phyloP scores from a whole-genome alignment of 2,797 vertebrate species.

The Amphiprion clarkii region DNA sequence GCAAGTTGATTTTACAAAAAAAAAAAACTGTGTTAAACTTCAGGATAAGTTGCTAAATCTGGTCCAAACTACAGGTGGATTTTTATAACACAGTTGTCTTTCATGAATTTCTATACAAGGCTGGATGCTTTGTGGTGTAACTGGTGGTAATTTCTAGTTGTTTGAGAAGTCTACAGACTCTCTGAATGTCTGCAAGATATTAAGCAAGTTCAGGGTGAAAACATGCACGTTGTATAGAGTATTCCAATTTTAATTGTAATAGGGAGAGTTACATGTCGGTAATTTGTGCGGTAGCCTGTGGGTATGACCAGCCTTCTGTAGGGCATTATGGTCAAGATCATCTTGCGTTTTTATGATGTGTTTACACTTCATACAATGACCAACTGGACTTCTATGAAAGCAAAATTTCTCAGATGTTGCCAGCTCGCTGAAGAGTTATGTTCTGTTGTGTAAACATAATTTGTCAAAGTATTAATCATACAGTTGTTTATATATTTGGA shows the following conservation, averaged over 20 bases:
- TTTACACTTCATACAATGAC: not conserved
- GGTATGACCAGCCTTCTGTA: not conserved
- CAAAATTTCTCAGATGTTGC: conserved; percentile 9
- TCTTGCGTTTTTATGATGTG: not conserved
- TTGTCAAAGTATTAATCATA: conserved; percentile 6
- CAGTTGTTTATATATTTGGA: conserved; percentile 27
- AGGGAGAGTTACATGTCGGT: not conserved
- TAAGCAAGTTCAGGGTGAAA: not conserved
- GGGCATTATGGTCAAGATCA: not conserved
- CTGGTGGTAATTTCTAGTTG: not conserved
- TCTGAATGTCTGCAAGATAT: not conserved
- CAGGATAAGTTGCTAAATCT: not conserved
- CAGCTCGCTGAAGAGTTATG: conserved; percentile 9
- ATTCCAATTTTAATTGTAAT: not conserved
- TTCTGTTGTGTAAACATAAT: conserved; percentile 17
- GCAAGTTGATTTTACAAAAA: not conserved
- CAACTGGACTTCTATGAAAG: not conserved
- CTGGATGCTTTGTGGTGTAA: not conserved
- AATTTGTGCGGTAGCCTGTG: not conserved
- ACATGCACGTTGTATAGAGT: not conserved
- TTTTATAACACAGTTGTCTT: not conserved
- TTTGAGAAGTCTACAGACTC: not conserved
- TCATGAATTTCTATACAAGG: not conserved
- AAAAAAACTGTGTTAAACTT: not conserved
- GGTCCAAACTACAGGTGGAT: not conserved